Conservation (phyloP, 2,888 invertebrate genomes). For the Ctena decussata region DNA sequence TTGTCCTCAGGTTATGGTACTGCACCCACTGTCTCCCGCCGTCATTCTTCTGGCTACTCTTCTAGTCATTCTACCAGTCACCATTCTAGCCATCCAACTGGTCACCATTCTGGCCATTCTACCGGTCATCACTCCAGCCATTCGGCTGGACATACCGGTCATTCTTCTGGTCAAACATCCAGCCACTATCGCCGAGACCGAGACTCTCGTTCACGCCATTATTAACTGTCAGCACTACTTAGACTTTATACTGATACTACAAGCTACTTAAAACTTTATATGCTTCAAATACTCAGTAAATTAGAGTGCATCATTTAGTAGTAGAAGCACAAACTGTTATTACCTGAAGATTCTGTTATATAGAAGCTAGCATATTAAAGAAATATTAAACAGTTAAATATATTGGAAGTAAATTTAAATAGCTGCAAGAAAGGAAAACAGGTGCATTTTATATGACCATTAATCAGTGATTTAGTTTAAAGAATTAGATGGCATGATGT, state of each 20-base stretch:
- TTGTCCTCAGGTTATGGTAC: slow-evolving; percentile 72
- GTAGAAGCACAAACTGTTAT: no score
- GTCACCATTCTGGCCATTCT: slow-evolving; percentile 7
- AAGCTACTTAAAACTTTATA: not conserved
- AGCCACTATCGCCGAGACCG: not conserved
- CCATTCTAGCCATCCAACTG: slow-evolving; percentile 29
- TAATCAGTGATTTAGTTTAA: no score
- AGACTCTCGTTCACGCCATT: slow-evolving; percentile 65
- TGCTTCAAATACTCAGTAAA: no score
- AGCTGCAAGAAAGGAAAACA: no score
- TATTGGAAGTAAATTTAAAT: no score
- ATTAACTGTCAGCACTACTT: slow-evolving; percentile 44
- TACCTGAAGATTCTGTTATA: no score
- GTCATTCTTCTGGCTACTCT: slow-evolving; percentile 65
- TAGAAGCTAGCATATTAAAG: no score
- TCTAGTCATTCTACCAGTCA: slow-evolving; percentile 36
- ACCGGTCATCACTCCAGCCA: slow-evolving; percentile 6
- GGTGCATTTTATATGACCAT: no score
- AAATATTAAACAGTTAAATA: no score
- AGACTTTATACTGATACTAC: not conserved
- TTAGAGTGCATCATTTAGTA: no score
- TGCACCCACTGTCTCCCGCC: slow-evolving; percentile 66
- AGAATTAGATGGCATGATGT: no score
- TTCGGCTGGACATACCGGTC: slow-evolving; percentile 6
- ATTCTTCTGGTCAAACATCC: not conserved